Conservation (phyloP, 2,113 vertebrate species). For the Lepidothrix coronata region DNA sequence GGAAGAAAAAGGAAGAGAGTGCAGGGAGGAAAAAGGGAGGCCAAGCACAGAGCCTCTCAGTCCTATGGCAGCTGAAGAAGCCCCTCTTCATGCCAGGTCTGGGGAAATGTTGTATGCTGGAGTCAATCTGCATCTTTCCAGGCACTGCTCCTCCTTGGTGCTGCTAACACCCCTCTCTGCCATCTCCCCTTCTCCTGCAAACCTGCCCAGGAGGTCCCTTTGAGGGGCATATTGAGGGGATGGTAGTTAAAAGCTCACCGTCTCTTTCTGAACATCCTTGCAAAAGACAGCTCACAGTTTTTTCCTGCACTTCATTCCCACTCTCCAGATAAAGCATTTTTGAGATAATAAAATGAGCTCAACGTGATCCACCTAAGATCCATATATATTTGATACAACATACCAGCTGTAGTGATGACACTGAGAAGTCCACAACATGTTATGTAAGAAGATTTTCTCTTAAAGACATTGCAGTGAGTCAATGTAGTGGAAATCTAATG, state of each 20-base stretch:
- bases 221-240: not conserved
- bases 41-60: not conserved
- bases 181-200: not conserved
- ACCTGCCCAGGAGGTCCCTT: not conserved
- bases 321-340: not conserved
- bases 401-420: not conserved
- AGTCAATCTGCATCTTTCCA: rapidly evolving
- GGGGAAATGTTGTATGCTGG: not conserved
- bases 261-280: not conserved
- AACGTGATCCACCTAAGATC: not conserved
- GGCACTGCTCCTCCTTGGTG: not conserved
- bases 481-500: not conserved
- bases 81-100: not conserved
- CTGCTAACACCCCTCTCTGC: rapidly evolving
- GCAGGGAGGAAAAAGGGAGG: not conserved
- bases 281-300: not conserved
- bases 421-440: not conserved
- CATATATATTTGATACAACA: not conserved
- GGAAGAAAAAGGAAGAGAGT: not conserved
- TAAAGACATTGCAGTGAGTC: not conserved
- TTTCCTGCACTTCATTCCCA: not conserved
- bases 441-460: not conserved
- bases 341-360: not conserved
- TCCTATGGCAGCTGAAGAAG: not conserved
- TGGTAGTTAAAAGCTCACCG: not conserved